Conservation (phyloP, 1,140 invertebrate species). For the Cydia strobilella region DNA sequence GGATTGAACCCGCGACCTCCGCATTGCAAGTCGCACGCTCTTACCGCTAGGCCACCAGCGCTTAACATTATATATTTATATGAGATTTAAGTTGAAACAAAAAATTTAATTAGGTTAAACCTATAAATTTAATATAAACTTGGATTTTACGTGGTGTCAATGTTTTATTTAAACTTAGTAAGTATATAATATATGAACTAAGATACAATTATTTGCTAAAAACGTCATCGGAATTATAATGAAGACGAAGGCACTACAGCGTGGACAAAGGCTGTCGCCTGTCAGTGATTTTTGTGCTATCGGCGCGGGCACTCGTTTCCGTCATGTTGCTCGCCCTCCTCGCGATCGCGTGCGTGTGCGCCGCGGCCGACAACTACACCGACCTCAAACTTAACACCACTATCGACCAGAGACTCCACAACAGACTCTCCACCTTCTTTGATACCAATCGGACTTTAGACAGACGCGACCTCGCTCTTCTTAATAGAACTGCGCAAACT, state of each 20-base stretch:
- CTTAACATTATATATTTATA: too few relatives aligned
- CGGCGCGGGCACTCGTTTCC: slow-evolving; percentile 66
- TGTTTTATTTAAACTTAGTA: not conserved
- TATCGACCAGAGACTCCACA: slow-evolving; percentile 54
- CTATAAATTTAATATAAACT: too few relatives aligned
- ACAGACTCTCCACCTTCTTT: slow-evolving; percentile 47
- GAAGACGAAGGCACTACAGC: slow-evolving; percentile 33
- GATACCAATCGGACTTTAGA: slow-evolving; percentile 54
- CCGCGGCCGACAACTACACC: slow-evolving; percentile 37
- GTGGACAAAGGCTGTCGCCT: slow-evolving; percentile 55
- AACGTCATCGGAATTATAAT: slow-evolving; percentile 6
- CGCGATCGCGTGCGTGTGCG: slow-evolving; percentile 53
- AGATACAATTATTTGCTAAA: not conserved
- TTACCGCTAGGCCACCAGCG: too few relatives aligned
- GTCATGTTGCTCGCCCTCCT: slow-evolving; percentile 53
- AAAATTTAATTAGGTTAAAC: too few relatives aligned
- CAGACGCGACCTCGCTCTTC: slow-evolving; percentile 44
- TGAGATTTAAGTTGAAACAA: too few relatives aligned
- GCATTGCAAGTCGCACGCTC: too few relatives aligned
- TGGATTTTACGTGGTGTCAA: too few relatives aligned
- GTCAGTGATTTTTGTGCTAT: slow-evolving; percentile 54
- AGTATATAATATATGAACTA: too few relatives aligned
- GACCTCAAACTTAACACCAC: slow-evolving; percentile 51
- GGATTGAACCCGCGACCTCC: too few relatives aligned
- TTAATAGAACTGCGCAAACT: slow-evolving; percentile 54